Percentiles rank a stretch among this genome's conserved stretches.
Evolutionary conservation across 1,140 invertebrate genomes (phyloP).

Genomic region (Aporrectodea caliginosa): DNA sequence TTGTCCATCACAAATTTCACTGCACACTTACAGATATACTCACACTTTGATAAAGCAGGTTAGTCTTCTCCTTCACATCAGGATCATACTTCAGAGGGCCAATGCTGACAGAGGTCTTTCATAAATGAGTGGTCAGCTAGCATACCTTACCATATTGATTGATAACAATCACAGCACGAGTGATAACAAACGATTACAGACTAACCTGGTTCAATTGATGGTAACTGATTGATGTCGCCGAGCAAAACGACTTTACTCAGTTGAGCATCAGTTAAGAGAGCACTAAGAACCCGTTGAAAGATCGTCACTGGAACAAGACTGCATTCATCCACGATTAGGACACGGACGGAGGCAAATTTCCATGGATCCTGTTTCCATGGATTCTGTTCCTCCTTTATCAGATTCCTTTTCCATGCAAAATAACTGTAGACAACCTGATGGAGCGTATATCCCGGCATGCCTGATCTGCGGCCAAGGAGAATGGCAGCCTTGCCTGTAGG

Average conservation of each 20-base stretch:
- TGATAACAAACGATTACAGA: too few relatives aligned
- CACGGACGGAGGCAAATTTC: conserved; percentile 38
- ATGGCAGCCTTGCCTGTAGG: conserved; percentile 52
- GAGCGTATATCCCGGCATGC: conserved; percentile 41
- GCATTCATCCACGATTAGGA: conserved; percentile 50
- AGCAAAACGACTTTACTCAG: conserved; percentile 45
- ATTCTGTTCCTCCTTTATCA: not conserved
- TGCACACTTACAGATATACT: too few relatives aligned
- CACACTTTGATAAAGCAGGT: too few relatives aligned
- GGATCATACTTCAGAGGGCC: too few relatives aligned
- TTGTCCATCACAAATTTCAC: too few relatives aligned
- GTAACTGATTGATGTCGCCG: conserved; percentile 49
- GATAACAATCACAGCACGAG: too few relatives aligned
- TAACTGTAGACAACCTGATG: conserved; percentile 48
- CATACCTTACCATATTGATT: too few relatives aligned
- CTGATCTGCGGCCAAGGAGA: conserved; percentile 43
- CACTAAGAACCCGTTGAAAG: conserved; percentile 42
- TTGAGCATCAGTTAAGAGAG: conserved; percentile 35
- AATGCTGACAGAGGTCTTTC: too few relatives aligned
- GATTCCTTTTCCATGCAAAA: conserved; percentile 20
- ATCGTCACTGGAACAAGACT: conserved; percentile 46
- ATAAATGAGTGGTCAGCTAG: too few relatives aligned
- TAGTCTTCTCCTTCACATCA: too few relatives aligned
- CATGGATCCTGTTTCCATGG: too few relatives aligned
- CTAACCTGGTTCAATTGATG: conserved; percentile 46